phyloP scores from a whole-genome alignment of 2,888 invertebrate species.

The Tetranychus piercei region DNA sequence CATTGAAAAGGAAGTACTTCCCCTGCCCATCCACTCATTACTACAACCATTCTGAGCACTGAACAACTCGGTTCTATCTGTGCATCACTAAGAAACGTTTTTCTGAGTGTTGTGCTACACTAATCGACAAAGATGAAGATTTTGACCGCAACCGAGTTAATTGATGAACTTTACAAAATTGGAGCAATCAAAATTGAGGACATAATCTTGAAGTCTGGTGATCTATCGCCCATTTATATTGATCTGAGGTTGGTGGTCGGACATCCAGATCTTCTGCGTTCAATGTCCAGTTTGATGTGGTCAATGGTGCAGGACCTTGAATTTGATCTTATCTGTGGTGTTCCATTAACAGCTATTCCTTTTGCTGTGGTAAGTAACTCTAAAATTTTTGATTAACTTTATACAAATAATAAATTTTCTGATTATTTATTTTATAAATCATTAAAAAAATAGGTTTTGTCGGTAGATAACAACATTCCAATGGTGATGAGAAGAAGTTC shows the following conservation, averaged over 20 bases:
- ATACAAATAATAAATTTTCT: background rate
- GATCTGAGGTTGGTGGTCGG: conserved; percentile 83
- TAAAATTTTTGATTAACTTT: background rate
- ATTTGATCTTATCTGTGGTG: conserved; percentile 63
- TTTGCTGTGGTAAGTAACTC: conserved; percentile 52
- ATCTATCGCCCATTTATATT: conserved; percentile 81
- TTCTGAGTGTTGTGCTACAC: background rate
- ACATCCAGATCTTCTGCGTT: conserved; percentile 51
- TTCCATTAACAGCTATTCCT: conserved; percentile 90
- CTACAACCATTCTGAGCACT: too few species aligned
- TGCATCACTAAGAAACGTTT: too few species aligned
- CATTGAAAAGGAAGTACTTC: too few species aligned
- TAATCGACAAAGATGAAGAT: background rate
- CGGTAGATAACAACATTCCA: conserved; percentile 50
- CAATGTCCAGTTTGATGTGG: background rate
- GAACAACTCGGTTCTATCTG: too few species aligned
- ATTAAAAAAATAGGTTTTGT: conserved; percentile 35
- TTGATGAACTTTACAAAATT: conserved; percentile 9
- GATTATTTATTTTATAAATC: conserved; percentile 4
- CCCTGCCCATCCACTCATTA: too few species aligned
- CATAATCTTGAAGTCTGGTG: conserved; percentile 75
- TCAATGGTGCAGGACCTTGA: conserved; percentile 40
- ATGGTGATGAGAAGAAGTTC: conserved; percentile 80
- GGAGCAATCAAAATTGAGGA: conserved; percentile 80
- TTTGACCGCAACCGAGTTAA: background rate